Base-by-base conservation (phyloP, 2,113 vertebrate species). In the Grus americana region DNA sequence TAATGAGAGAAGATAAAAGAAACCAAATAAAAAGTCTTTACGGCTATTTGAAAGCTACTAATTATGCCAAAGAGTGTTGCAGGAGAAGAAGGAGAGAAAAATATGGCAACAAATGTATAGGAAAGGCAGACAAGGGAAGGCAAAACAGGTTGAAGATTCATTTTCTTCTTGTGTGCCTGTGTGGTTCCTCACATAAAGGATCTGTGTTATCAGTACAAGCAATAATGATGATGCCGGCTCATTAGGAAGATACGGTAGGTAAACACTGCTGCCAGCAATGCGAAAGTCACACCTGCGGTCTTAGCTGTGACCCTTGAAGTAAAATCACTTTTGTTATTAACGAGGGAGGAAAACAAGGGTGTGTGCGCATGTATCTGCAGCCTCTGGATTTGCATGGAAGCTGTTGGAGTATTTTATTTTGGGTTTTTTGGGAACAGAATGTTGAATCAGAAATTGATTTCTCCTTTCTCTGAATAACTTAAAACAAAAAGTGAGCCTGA, bases 391-490 rank as follows among this genome's bases (percentile, higher is more conserved):
- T 75, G 34, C 16, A 5, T 3, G 34, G 62, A 57, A 88, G 67
- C 54, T 34, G 11, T 19, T 15, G 67, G 40, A 82, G 14, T 10
- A 9, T 52, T 88, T 62, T 6, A 5, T 86, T 85, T 79, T 16
- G 58, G 9, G 27, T 62, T 34, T 86, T 88, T 86, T 65, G 74
- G 32, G 38, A 95, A 59, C 17, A 26, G 50, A 84, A 70, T 5
- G 6, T 74, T 91, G 80, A 81, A 61, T 81, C 46, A 61, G 75
- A 86, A 93, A 93, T 88, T 46, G 76, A 92, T 84, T 78, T n/a
- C 8, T 86, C 55, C n/a, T 74, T 90, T 74, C 46, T 74, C 83
- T 66, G 52, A 47, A 2, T 47, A 42, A 91, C 74, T 78, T 70
- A 71, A 92, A 88, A 91, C 44, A 83, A 86, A 91, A 59, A 27